Evolutionary conservation across 2,797 vertebrate species (phyloP).

Genomic region (Cynodonichthys magdalenae): DNA sequence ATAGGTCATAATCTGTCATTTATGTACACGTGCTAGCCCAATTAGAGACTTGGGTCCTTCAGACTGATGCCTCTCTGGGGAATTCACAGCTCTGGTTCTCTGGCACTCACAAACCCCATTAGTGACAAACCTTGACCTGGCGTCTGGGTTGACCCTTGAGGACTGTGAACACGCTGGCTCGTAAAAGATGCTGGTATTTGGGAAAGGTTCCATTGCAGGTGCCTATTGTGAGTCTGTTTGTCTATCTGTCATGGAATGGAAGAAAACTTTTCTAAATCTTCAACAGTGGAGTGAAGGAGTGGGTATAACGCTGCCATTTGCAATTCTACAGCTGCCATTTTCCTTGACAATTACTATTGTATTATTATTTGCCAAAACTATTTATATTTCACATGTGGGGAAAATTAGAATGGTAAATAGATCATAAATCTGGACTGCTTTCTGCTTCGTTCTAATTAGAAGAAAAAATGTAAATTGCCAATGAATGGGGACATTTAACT

Average conservation of each 20-base stretch:
- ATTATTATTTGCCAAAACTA: constrained; percentile 40
- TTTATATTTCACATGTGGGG: constrained; percentile 27
- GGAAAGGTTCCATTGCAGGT: constrained; percentile 57
- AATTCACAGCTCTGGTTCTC: constrained; percentile 71
- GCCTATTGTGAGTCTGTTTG: constrained; percentile 53
- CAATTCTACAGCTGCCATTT: constrained; percentile 46
- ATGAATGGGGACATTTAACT: constrained; percentile 62
- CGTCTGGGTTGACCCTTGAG: constrained; percentile 46
- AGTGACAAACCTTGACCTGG: constrained; percentile 68
- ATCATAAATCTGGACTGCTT: constrained; percentile 34
- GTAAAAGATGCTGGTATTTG: constrained; percentile 61
- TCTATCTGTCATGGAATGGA: constrained; percentile 34
- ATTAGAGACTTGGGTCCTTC: constrained; percentile 71
- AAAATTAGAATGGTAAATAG: constrained; percentile 59
- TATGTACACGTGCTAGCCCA: constrained; percentile 80
- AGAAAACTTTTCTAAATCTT: constrained; percentile 42
- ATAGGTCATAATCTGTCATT: constrained; percentile 86
- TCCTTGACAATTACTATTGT: constrained; percentile 39
- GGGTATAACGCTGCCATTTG: constrained; percentile 43
- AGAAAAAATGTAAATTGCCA: constrained; percentile 46
- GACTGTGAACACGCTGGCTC: constrained; percentile 63
- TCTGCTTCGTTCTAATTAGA: constrained; percentile 53
- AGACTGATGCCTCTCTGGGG: constrained; percentile 77
- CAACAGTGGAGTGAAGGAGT: constrained; percentile 2
- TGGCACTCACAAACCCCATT: constrained; percentile 75